Conservation (phyloP, 2,113 vertebrate species). For the Gallinago paraguaiae region DNA sequence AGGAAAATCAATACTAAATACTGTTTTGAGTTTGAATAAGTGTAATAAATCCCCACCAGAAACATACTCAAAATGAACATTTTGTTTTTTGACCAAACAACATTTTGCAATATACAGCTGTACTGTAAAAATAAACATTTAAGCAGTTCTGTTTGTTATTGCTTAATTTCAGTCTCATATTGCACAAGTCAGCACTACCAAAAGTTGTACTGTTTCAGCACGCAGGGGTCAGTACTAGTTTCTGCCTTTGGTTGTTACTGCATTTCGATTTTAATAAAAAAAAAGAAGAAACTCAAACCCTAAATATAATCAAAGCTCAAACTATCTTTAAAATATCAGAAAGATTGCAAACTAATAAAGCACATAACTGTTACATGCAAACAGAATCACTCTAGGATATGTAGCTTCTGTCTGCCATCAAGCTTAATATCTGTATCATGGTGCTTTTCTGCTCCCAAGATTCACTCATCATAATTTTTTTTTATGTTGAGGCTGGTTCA, state of each 20-base stretch:
- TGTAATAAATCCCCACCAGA: neutral
- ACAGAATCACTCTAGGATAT: neutral
- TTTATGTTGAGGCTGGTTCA: neutral
- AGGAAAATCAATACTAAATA: neutral
- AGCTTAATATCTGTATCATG: neutral
- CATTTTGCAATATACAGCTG: conserved; percentile 1
- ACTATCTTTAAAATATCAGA: neutral
- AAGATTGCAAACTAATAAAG: neutral
- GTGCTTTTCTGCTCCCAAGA: neutral
- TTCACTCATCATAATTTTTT: neutral
- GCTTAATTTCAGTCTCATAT: neutral
- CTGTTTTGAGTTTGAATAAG: neutral
- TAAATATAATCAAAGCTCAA: neutral
- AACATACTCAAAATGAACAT: neutral
- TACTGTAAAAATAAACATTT: neutral
- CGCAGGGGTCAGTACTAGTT: neutral
- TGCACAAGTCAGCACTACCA: neutral
- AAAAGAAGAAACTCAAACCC: neutral
- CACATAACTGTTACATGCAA: neutral
- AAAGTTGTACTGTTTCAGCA: neutral
- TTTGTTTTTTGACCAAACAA: neutral
- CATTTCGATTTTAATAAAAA: neutral
- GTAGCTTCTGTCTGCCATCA: neutral
- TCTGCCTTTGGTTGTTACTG: neutral
- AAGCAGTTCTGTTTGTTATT: neutral